phyloP scores from a whole-genome alignment of 1,140 invertebrate species.

The Latrodectus geometricus region DNA sequence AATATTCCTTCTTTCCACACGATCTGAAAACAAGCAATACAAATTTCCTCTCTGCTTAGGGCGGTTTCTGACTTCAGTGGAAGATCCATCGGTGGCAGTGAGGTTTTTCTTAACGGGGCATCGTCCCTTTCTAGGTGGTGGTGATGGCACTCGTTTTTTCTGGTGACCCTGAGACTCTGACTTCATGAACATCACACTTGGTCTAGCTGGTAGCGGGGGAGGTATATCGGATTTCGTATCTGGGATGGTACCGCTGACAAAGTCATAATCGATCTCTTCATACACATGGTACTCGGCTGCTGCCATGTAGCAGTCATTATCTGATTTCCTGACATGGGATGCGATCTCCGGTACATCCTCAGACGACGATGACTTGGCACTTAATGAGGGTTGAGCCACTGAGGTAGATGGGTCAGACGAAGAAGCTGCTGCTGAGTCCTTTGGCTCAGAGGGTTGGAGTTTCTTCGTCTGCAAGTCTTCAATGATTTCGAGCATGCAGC shows the following conservation, averaged over 20 bases:
- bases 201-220: conserved; percentile 55
- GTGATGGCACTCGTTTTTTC: background rate
- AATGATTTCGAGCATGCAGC: conserved; percentile 68
- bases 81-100: background rate
- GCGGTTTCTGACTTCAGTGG: conserved; percentile 38
- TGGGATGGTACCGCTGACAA: conserved; percentile 12
- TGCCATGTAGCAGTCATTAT: conserved; percentile 26
- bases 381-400: background rate
- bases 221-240: conserved; percentile 9
- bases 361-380: conserved; percentile 2
- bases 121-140: background rate
- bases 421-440: background rate
- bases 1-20: conserved; percentile 61
- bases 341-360: background rate
- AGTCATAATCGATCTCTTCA: conserved; percentile 67
- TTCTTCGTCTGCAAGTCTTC: conserved; percentile 66
- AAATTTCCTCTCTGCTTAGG: conserved; percentile 64
- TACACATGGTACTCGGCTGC: conserved; percentile 68
- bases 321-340: background rate
- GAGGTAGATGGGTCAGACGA: background rate
- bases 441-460: conserved; percentile 1
- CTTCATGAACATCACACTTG: conserved; percentile 19
- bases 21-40: conserved; percentile 63
- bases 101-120: background rate
- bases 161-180: background rate